phyloP scores from a whole-genome alignment of 1,140 invertebrate species.

The Drosophila ficusphila region DNA sequence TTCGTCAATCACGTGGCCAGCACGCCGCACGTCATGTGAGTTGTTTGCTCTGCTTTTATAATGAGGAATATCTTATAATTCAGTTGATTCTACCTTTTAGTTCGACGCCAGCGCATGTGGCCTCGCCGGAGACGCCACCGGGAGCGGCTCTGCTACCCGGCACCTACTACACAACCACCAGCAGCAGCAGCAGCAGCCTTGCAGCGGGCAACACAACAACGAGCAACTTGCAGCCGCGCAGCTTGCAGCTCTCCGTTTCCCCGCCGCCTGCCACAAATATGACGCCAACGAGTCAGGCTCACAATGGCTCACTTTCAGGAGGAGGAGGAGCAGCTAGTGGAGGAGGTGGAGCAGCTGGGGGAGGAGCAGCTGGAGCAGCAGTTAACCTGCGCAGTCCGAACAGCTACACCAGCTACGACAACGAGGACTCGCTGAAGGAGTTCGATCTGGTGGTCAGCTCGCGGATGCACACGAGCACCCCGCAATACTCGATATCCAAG shows the following conservation, averaged over 20 bases:
- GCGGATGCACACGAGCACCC: slow-evolving; percentile 67
- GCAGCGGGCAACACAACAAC: background rate
- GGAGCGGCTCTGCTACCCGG: slow-evolving; percentile 35
- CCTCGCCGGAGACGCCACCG: slow-evolving; percentile 51
- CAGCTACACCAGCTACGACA: slow-evolving; percentile 79
- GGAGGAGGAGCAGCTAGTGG: background rate
- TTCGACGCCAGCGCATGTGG: slow-evolving; percentile 47
- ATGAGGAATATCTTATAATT: too few relatives aligned
- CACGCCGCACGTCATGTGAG: slow-evolving; percentile 63
- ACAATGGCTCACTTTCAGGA: slow-evolving; percentile 43
- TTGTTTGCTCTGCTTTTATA: too few relatives aligned
- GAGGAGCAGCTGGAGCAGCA: background rate
- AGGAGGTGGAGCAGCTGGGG: background rate
- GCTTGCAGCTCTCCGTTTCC: slow-evolving; percentile 48
- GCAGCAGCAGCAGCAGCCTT: background rate
- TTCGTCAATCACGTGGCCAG: slow-evolving; percentile 50
- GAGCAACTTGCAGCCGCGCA: slow-evolving; percentile 33
- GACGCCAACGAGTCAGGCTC: slow-evolving; percentile 47
- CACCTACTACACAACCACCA: slow-evolving; percentile 42
- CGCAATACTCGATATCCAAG: slow-evolving; percentile 49
- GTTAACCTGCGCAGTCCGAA: slow-evolving; percentile 70
- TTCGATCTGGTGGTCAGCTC: slow-evolving; percentile 64
- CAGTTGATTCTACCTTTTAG: slow-evolving; percentile 38
- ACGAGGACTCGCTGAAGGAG: slow-evolving; percentile 81
- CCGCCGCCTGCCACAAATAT: slow-evolving; percentile 61